Evolutionary conservation across 2,797 vertebrate genomes (phyloP).

Genomic region (Ctenochaetus hawaiiensis): DNA sequence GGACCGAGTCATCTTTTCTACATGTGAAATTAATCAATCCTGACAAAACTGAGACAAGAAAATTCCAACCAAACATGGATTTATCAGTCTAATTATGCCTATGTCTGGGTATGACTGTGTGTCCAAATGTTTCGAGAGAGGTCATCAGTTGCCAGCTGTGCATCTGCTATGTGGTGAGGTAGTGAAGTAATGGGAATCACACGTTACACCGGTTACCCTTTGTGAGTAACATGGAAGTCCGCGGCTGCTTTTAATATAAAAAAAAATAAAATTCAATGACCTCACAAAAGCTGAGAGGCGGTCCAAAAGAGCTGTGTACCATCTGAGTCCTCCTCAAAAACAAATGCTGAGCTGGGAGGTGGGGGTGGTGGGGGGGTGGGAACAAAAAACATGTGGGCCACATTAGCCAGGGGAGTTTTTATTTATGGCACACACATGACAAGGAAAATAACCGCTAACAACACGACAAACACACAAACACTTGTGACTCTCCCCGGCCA

Average conservation of each 20-base stretch:
- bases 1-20: neutral
- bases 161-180: conserved; percentile 60
- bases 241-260: conserved; percentile 70
- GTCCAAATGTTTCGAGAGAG: conserved; percentile 51
- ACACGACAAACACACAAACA: conserved; percentile 82
- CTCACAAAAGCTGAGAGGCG: conserved; percentile 69
- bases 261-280: conserved; percentile 60
- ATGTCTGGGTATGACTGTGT: conserved; percentile 47
- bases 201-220: conserved; percentile 51
- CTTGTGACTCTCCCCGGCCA: conserved; percentile 56
- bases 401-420: conserved; percentile 80
- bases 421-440: conserved; percentile 83
- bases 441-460: conserved; percentile 82
- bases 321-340: conserved; percentile 66
- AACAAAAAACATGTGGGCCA: conserved; percentile 80
- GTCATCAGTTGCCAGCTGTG: conserved; percentile 63
- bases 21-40: conserved; percentile 5
- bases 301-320: conserved; percentile 66
- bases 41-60: neutral
- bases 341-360: conserved; percentile 54
- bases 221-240: conserved; percentile 79
- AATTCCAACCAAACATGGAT: conserved; percentile 3
- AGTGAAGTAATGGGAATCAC: conserved; percentile 72
- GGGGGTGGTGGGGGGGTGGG: conserved; percentile 48
- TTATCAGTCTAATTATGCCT: conserved; percentile 7